A percentile compares a stretch with the other conserved stretches of the same genome.
These are phyloP conservation scores for Bactericera cockerelli DNA, from an alignment of 1,140 invertebrate species.

Conservation along the genomic window DNA sequence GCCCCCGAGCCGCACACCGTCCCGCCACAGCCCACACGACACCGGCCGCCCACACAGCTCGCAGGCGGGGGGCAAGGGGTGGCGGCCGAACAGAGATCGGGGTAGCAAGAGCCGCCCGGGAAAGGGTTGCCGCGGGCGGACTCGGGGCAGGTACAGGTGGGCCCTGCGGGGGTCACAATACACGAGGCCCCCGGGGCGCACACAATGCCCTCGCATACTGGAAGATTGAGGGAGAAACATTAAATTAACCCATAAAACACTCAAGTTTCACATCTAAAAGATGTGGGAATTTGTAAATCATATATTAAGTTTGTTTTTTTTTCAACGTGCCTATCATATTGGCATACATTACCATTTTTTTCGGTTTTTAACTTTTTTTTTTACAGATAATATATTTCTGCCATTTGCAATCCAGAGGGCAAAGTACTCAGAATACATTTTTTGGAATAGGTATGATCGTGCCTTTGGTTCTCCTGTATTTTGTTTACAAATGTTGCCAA, in stretches of 20 bases:
- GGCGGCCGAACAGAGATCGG: conserved; percentile 59
- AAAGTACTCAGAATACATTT: too few species aligned
- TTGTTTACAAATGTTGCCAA: too few species aligned
- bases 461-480: too few species aligned
- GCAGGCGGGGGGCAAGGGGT: conserved; percentile 59
- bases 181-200: conserved; percentile 73
- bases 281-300: too few species aligned
- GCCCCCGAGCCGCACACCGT: conserved; percentile 67
- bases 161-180: conserved; percentile 66
- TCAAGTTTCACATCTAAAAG: neutral
- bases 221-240: conserved; percentile 20
- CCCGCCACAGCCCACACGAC: conserved; percentile 68
- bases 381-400: too few species aligned
- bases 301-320: too few species aligned
- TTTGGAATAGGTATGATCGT: too few species aligned
- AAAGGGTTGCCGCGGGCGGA: conserved; percentile 79
- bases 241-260: neutral
- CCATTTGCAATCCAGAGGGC: too few species aligned
- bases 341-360: too few species aligned
- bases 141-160: conserved; percentile 72
- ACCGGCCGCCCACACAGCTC: conserved; percentile 67
- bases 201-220: conserved; percentile 60
- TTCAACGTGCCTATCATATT: too few species aligned
- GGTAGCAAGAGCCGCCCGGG: conserved; percentile 63
- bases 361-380: too few species aligned